Conservation (phyloP, 2,113 vertebrate species). For the Syngnathus scovelli region DNA sequence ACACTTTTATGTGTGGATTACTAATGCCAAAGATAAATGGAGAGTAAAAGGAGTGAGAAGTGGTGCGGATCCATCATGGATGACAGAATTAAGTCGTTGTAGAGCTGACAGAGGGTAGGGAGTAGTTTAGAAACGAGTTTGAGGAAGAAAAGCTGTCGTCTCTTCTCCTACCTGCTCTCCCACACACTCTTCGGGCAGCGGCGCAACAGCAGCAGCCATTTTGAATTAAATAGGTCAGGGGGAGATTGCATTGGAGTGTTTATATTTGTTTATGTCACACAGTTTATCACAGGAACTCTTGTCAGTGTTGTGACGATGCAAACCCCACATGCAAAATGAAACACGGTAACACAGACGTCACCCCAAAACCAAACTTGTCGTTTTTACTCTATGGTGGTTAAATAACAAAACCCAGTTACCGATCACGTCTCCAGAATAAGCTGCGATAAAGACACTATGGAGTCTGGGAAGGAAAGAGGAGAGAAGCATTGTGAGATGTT, state of each 20-base stretch:
- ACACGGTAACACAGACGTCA: constrained; percentile 24
- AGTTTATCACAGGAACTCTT: background rate
- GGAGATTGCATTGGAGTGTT: constrained; percentile 48
- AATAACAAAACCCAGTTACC: constrained; percentile 60
- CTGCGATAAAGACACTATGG: constrained; percentile 74
- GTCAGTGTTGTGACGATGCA: constrained; percentile 21
- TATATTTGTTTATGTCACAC: background rate
- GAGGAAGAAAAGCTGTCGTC: background rate
- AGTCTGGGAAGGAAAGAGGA: constrained; percentile 63
- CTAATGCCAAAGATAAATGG: background rate
- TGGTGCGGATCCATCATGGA: background rate
- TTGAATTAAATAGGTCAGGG: constrained; percentile 71
- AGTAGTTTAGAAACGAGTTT: background rate
- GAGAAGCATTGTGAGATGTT: constrained; percentile 23
- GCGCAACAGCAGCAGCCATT: constrained; percentile 59
- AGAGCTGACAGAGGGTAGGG: background rate
- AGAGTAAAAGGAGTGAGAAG: background rate
- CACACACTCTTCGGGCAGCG: constrained; percentile 37
- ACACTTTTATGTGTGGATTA: background rate
- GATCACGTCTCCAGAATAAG: constrained; percentile 71
- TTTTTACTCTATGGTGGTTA: constrained; percentile 12
- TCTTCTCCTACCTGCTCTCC: background rate
- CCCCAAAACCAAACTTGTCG: constrained; percentile 25
- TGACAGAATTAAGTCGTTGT: background rate
- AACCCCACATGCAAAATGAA: constrained; percentile 50